Conservation (phyloP, 2,113 vertebrate genomes). For the Passer domesticus region DNA sequence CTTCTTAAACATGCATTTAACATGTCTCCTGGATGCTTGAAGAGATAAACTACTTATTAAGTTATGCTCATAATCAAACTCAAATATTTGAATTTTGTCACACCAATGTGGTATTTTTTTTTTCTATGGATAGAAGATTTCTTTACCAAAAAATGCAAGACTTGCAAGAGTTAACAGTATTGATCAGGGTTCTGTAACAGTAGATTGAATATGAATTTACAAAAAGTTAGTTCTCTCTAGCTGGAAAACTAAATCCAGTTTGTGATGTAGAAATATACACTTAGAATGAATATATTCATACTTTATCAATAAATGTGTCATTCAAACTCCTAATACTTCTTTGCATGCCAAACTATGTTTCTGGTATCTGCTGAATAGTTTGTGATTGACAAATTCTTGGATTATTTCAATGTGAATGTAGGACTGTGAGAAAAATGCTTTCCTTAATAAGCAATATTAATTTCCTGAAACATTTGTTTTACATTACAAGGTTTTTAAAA, state of each 20-base stretch:
- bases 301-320: neutral
- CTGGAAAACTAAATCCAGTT: neutral
- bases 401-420: constrained; percentile 64
- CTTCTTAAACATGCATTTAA: neutral
- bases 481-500: neutral
- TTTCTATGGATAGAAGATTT: neutral
- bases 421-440: constrained; percentile 45
- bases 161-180: neutral
- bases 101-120: neutral
- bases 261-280: neutral
- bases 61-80: neutral
- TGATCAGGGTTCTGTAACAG: neutral
- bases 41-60: constrained; percentile 14
- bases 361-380: constrained; percentile 63
- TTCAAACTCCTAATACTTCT: constrained; percentile 16
- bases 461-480: neutral
- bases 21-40: neutral
- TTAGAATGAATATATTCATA: neutral
- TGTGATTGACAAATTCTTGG: constrained; percentile 66
- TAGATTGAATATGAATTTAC: neutral
- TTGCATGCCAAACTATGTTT: constrained; percentile 54
- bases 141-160: neutral
- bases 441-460: neutral
- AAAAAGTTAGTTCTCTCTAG: neutral
- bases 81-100: neutral